Evolutionary conservation across 2,888 invertebrate species (phyloP), one percentile per base, ranked within the genome.

Genomic region (Mesorhabditis sp.): DNA sequence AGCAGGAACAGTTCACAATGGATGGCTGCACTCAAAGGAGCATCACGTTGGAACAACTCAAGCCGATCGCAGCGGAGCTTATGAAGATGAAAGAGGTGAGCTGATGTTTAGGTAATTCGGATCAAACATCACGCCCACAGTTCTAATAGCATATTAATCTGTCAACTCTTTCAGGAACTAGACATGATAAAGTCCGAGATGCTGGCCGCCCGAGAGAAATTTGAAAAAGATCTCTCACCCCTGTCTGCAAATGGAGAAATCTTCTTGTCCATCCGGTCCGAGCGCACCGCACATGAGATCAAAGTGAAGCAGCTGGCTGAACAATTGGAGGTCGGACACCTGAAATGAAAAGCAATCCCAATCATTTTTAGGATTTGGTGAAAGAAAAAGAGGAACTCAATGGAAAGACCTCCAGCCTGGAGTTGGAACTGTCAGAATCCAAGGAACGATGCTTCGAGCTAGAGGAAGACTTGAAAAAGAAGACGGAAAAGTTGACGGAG

Each of bases 11-110:
- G 67, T 70, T 70, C 63, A n/a, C 64, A 45, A 61, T 70, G 45
- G 70, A 70, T 45, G 70, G 66, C 58, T 66, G 66, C 65, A 66
- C 70, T 28, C 62, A 62, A n/a, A 61, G 70, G 10, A 66, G 66
- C 6, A 66, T 66, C 43, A 67, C 66, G 70, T 62, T 67, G 67
- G 70, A 70, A 65, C 66, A 62, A 3, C 67, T 70, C 3, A 62
- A 67, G 15, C 70, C 70, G 44, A 63, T 70, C 63, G 43, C 63
- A 4, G 65, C 43, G 13, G 70, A 70, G 43, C 64, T 70, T 10
- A 7, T 62, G 13, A n/a, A 62, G 13, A 7, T 62, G 41, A n/a
- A 7, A 6, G 28, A 7, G 63, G 63, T 62, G 63, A 62, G 63
- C 41, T 13, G 13, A 7, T 6, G 13, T 2, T 50, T 50, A 50